A percentile compares a stretch with the other conserved stretches of the same genome.
Evolutionary conservation across 1,140 invertebrate genomes (phyloP).

Genomic region (Pemphigus obesinymphae): DNA sequence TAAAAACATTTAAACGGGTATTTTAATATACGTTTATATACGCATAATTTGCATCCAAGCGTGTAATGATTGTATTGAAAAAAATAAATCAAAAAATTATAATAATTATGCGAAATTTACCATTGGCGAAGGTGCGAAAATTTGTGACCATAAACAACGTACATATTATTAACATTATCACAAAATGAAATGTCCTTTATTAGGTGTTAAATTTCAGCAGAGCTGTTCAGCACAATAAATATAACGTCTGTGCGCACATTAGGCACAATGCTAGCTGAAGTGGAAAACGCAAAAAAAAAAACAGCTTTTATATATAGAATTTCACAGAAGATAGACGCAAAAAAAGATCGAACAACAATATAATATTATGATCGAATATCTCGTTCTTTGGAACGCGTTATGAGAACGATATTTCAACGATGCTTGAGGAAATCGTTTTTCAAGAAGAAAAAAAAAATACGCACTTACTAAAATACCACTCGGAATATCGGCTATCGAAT

Average conservation of each 20-base stretch:
- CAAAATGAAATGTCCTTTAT: too few species aligned
- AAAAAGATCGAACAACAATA: too few species aligned
- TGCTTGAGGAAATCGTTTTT: too few species aligned
- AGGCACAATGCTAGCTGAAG: too few species aligned
- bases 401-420: background rate
- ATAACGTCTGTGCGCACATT: background rate
- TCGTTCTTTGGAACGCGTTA: background rate
- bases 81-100: background rate
- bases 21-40: background rate
- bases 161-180: background rate
- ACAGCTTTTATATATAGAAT: background rate
- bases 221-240: background rate
- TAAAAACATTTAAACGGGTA: too few species aligned
- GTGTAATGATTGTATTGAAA: background rate
- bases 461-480: too few species aligned
- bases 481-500: background rate
- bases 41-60: background rate
- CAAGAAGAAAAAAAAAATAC: too few species aligned
- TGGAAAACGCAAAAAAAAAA: background rate
- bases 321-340: background rate
- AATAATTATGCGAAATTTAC: background rate
- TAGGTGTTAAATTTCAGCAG: background rate
- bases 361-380: background rate
- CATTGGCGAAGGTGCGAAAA: background rate
- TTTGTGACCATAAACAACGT: background rate